Evolutionary conservation across 2,797 vertebrate genomes (phyloP).

Genomic region (Etheostoma perlongum): DNA sequence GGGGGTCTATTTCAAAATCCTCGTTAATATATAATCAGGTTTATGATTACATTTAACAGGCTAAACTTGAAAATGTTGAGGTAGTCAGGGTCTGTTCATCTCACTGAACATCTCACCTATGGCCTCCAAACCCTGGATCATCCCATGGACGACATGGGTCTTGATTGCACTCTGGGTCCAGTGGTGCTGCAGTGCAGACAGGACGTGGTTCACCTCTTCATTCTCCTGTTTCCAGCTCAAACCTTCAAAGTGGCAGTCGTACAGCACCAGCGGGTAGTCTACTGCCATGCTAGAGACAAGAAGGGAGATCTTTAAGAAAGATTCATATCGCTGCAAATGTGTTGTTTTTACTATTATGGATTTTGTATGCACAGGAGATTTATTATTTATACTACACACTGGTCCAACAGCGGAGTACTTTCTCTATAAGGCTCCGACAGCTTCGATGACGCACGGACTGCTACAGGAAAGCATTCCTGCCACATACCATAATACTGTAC

Average conservation of each 20-base stretch:
- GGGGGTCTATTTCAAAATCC: background rate
- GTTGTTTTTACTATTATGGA: background rate
- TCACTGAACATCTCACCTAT: slow-evolving; percentile 51
- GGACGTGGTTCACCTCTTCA: slow-evolving; percentile 85
- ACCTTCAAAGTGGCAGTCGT: slow-evolving; percentile 91
- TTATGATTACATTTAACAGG: background rate
- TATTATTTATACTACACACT: background rate
- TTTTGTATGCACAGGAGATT: background rate
- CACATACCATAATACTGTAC: too few species aligned
- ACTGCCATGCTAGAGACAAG: slow-evolving; percentile 91
- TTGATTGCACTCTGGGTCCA: slow-evolving; percentile 91
- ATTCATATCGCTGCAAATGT: background rate
- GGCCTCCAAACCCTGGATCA: slow-evolving; percentile 88
- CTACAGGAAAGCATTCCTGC: too few species aligned
- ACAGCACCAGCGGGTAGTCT: slow-evolving; percentile 93
- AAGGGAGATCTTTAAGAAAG: background rate
- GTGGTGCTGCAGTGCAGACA: slow-evolving; percentile 87
- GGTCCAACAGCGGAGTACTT: too few species aligned
- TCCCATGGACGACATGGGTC: slow-evolving; percentile 87
- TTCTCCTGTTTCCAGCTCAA: slow-evolving; percentile 86
- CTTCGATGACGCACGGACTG: too few species aligned
- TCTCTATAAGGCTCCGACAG: too few species aligned
- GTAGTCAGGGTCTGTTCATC: background rate
- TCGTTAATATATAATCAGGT: background rate
- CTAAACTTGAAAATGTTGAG: background rate